Evolutionary conservation across 2,888 invertebrate genomes (phyloP).

Genomic region (Adelphocoris suturalis): DNA sequence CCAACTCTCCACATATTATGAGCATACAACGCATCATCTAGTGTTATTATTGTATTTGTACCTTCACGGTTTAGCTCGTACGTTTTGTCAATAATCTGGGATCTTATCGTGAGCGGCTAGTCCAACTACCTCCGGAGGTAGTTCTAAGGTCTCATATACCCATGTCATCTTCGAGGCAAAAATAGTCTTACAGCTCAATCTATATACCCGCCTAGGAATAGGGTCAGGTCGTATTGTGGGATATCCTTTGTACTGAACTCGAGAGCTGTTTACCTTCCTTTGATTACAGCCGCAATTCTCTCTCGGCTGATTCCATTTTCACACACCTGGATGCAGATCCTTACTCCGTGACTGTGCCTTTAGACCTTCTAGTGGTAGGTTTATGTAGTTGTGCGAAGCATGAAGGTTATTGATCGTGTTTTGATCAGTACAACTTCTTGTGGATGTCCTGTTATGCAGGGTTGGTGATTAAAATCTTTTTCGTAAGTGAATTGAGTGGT

Average conservation of each 20-base stretch:
- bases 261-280: slow-evolving; percentile 10
- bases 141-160: not conserved
- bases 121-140: too few relatives aligned
- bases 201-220: not conserved
- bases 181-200: not conserved
- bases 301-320: not conserved
- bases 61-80: too few relatives aligned
- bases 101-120: too few relatives aligned
- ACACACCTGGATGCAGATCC: slow-evolving; percentile 7
- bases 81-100: too few relatives aligned
- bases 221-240: not conserved
- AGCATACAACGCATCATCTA: too few relatives aligned
- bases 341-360: not conserved
- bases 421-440: not conserved
- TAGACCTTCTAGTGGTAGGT: not conserved
- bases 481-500: too few relatives aligned
- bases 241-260: slow-evolving; percentile 14
- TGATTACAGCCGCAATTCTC: not conserved
- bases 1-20: too few relatives aligned
- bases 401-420: not conserved
- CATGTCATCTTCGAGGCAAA: not conserved
- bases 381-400: not conserved
- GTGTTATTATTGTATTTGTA: too few relatives aligned
- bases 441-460: too few relatives aligned
- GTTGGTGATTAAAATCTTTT: too few relatives aligned